Base-by-base conservation (phyloP, 2,113 vertebrate species). In the Lagopus leucura region DNA sequence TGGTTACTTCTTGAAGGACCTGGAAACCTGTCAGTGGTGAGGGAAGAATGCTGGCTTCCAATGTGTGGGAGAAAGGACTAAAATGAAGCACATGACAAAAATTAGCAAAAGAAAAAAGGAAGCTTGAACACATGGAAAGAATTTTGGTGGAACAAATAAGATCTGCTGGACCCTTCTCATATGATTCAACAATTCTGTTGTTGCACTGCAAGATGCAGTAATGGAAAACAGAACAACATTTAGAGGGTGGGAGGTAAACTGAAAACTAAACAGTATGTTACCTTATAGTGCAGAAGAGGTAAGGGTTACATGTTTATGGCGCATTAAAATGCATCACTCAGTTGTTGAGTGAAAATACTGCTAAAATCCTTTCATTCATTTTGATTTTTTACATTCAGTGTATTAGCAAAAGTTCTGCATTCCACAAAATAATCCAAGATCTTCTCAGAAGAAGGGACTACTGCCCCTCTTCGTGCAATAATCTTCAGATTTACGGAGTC, bases 101-200 rank as follows among this genome's bases (percentile, higher is more conserved):
- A 97, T 97, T 97, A 98, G 96, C 89, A 94, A 95, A 96, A 95
- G 86, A 95, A 95, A 97, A 95, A 95, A 97, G 94, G 92, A 93
- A 97, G 90, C 89, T 94, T 89, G 84, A 42, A 98, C 97, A 98
- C 96, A 97, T 98, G 97, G 97, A 98, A 98, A 95, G 93, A 97
- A 97, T 98, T 97, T 97, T 95, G 93, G 91, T 97, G 93, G 84
- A 97, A 97, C 97, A 98, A 98, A 97, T 97, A 97, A 97, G 97
- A 96, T 96, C 89, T 97, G 96, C 95, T 95, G 92, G 92, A 94
- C 96, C 93, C 91, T 96, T 97, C 96, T 97, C 97, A 95, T 96
- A 97, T 98, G 98, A 98, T 98, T 98, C 97, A 98, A 96, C 7
- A 32, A 93, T 95, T 96, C 96, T 98, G 97, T 96, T 97, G 92